Evolutionary conservation across 2,797 vertebrate genomes (phyloP), one percentile per base, ranked within the genome.

Genomic region (Fundulus diaphanus): DNA sequence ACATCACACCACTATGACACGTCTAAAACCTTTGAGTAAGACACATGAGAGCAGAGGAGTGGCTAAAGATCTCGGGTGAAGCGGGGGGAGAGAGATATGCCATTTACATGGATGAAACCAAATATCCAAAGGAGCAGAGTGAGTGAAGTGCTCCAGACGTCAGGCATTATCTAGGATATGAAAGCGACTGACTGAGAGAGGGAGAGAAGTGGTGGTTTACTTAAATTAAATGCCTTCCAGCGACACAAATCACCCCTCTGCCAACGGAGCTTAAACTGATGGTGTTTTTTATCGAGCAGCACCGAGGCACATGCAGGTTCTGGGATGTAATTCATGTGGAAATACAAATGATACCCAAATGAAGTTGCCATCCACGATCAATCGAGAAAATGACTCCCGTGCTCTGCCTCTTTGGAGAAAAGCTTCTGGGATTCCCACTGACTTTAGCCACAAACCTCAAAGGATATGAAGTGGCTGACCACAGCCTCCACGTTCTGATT

Each of bases 261-360:
- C 73, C 37, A 33, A 78, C 31, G 1, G n/a, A 66, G 77, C 70
- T 66, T 90, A 83, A 88, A 88, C 82, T 79, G 79, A 77, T 46
- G 12, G 78, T 80, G 82, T 89, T 85, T 87, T 81, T 88, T 78
- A 83, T 73, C 2, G 0, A 33, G 74, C 29, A 2, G 46, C 67
- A 65, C 42, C 18, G 29, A 73, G 48, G 72, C 83, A 52, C 75
- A 70, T 18, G 70, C 77, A 82, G 80, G 67, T 71, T 42, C 73
- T 78, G 33, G 9, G 78, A 85, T 68, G 68, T 85, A 87, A 83
- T 85, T 86, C 78, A 76, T 82, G 80, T 80, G 83, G 69, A 92
- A 93, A 90, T 78, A 90, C 79, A 92, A 93, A 91, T 86, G 80
- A 89, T 88, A 85, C 57, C 76, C 79, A 89, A 92, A 93, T 90